Evolutionary conservation across 2,888 invertebrate species (phyloP), one percentile per base, ranked within the genome.

Genomic region (Metopia argyrocephala): DNA sequence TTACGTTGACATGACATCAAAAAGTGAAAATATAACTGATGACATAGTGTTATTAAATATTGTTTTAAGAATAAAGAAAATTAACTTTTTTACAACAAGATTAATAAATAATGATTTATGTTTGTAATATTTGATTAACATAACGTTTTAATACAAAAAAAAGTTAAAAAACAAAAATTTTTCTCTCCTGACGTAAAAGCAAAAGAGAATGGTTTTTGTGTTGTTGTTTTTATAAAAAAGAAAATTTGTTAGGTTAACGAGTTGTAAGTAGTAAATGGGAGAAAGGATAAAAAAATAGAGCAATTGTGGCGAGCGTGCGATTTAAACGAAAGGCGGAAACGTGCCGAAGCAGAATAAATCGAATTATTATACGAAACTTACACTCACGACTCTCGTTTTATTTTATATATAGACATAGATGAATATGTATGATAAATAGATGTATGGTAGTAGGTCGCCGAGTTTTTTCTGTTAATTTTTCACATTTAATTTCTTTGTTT

Each of bases 351-450:
- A 78, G 74, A 81, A 81, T 81, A 81, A 81, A 81, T 81, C 78
- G 81, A 81, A 81, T 81, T 78, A 81, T 78, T 76, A 62, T 70
- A 78, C 81, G 80, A 76, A 73, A 80, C 80, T 80, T 76, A 80
- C 73, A 80, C 76, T 80, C 76, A 74, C 76, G 62, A 76, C 64
- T 79, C 78, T 74, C 57, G 57, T 62, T 75, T 52, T 65, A 71
- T 48, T 76, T 82, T 73, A 79, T 82, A 83, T 82, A 84, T 83
- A 83, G 81, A 82, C 83, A 82, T 76, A 79, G 82, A 84, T 81
- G 84, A 82, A 83, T 82, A 82, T 84, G 81, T 74, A 73, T 82
- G 68, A 76, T 83, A 45, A 23, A 27, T 54, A 65, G 69, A 81
- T 81, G 70, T 81, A 78, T 78, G 81, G 81, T 81, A 81, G 81